Evolutionary conservation across 2,113 vertebrate genomes (phyloP).

Genomic region (Seriola aureovittata): DNA sequence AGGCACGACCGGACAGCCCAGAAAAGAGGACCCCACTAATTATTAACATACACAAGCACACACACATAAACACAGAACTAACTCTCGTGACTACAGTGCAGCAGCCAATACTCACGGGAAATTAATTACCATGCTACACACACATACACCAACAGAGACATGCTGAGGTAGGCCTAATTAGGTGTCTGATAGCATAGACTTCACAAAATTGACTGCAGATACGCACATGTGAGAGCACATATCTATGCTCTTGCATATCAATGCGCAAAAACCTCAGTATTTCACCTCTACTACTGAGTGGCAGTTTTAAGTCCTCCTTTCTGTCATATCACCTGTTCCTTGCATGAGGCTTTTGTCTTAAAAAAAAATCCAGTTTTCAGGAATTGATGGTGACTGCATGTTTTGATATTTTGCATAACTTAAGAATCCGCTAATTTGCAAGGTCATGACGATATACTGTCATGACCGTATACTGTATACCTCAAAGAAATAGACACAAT

Average conservation of each 20-base stretch:
- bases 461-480: neutral
- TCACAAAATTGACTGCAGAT: conserved; percentile 56
- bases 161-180: conserved; percentile 80
- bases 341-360: neutral
- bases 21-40: conserved; percentile 60
- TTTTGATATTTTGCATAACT: conserved; percentile 13
- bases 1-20: conserved; percentile 61
- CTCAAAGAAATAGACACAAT: neutral
- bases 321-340: neutral
- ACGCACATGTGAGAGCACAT: conserved; percentile 28
- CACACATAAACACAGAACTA: conserved; percentile 32
- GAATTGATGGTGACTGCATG: neutral
- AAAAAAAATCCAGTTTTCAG: neutral
- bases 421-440: neutral
- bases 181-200: conserved; percentile 62
- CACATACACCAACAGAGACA: conserved; percentile 55
- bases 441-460: conserved; percentile 15
- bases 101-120: conserved; percentile 65
- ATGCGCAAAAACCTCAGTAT: conserved; percentile 32
- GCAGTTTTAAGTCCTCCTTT: conserved; percentile 15
- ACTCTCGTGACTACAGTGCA: conserved; percentile 41
- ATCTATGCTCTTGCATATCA: conserved; percentile 48
- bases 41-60: conserved; percentile 57
- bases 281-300: conserved; percentile 20
- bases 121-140: conserved; percentile 74